Evolutionary conservation across 2,113 vertebrate species (phyloP).

Genomic region (Callorhinus ursinus): DNA sequence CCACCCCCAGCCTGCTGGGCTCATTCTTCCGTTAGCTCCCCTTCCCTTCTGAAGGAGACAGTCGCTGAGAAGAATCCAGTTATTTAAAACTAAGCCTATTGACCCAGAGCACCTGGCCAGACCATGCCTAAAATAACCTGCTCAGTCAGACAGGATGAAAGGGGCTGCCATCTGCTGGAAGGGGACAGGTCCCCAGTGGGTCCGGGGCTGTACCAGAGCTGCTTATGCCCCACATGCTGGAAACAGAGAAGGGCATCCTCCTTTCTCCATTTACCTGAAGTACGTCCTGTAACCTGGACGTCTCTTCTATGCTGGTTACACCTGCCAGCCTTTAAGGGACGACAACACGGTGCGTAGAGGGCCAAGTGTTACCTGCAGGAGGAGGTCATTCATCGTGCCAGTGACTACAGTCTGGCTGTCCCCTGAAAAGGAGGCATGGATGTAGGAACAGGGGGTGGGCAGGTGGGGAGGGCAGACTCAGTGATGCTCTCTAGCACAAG

Average conservation of each 20-base stretch:
- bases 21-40: neutral
- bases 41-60: constrained; percentile 36
- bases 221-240: neutral
- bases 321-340: neutral
- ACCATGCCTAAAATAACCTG: constrained; percentile 73
- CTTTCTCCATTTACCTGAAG: neutral
- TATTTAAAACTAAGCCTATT: constrained; percentile 78
- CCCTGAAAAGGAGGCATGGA: neutral
- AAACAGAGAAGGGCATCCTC: neutral
- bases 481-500: no score
- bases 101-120: constrained; percentile 76
- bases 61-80: constrained; percentile 59
- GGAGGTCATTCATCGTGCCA: neutral
- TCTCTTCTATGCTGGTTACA: neutral
- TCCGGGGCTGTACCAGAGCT: neutral
- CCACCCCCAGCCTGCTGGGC: neutral
- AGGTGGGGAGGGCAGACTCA: neutral
- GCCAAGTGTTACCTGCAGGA: neutral
- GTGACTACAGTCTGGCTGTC: neutral
- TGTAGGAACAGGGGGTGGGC: neutral
- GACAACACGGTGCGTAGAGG: neutral
- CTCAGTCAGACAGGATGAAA: constrained; percentile 63
- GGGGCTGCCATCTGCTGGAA: constrained; percentile 33
- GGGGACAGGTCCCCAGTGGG: neutral
- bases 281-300: neutral